Conservation (phyloP, 2,797 vertebrate species). For the Trematomus bernacchii region DNA sequence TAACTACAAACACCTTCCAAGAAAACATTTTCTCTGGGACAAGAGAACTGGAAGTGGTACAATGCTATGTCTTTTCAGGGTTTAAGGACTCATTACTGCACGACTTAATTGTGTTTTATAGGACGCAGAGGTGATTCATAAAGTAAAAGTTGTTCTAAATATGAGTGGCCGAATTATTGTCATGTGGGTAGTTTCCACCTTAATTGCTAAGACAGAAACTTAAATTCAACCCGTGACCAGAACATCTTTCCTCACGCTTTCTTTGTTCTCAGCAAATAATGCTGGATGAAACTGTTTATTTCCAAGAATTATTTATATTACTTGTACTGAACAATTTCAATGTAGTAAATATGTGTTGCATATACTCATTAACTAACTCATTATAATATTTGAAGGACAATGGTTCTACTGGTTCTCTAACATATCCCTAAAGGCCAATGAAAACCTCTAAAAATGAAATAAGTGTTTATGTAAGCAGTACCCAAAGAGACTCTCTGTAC, state of each 20-base stretch:
- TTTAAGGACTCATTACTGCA: no score
- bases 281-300: background rate
- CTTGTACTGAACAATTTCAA: background rate
- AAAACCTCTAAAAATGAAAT: background rate
- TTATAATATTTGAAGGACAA: no score
- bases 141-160: background rate
- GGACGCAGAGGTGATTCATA: background rate
- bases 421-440: background rate
- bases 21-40: no score
- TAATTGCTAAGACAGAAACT: no score
- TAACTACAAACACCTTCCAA: no score
- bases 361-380: background rate
- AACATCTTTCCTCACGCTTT: no score
- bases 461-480: background rate
- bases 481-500: background rate
- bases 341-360: background rate
- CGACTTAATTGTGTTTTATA: background rate
- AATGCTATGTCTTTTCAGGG: no score
- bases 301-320: background rate
- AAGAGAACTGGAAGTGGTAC: no score
- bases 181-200: no score
- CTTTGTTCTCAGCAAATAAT: no score
- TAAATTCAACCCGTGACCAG: no score
- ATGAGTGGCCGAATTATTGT: no score
- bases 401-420: background rate